Evolutionary conservation across 2,888 invertebrate genomes (phyloP), one percentile per base, ranked within the genome.

Genomic region (Macropis europaea): DNA sequence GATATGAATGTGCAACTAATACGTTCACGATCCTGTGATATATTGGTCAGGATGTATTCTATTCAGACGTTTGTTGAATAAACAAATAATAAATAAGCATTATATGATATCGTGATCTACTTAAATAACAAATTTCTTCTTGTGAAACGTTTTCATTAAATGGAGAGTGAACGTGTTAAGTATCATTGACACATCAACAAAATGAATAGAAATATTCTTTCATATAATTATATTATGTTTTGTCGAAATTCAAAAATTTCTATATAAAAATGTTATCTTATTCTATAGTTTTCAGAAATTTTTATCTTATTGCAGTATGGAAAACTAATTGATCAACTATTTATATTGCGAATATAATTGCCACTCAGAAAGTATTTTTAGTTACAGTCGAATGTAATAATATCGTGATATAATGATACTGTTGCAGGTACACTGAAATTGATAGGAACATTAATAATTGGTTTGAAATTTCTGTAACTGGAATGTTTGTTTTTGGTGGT

Each of bases 361-460:
- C n/a, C n/a, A n/a, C n/a, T 57, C 34, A 26, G 32, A 54, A 28
- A 60, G 42, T 53, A 61, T 17, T 61, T 66, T 63, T 57, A 48
- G 47, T 68, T 64, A 53, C 59, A 72, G 15, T 47, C 36, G 52
- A 64, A 47, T 64, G 76, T 76, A 74, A 64, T 71, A 56, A 73
- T 69, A 62, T 32, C 48, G 32, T 52, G 24, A 40, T 69, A 71
- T 76, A 76, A 70, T 52, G 48, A 67, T 53, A 40, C 61, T 56
- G 32, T 57, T 57, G 26, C 52, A 45, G 45, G 67, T 62, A 75
- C 36, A 68, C 53, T 59, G 57, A 36, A 54, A 61, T 60, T 38
- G 19, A 54, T 64, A 59, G 42, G 52, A 59, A 47, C 32, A 40
- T 56, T 62, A 50, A 52, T n/a, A n/a, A n/a, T n/a, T n/a, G n/a